Evolutionary conservation across 2,888 invertebrate genomes (phyloP).

Genomic region (Lycia hirtaria): DNA sequence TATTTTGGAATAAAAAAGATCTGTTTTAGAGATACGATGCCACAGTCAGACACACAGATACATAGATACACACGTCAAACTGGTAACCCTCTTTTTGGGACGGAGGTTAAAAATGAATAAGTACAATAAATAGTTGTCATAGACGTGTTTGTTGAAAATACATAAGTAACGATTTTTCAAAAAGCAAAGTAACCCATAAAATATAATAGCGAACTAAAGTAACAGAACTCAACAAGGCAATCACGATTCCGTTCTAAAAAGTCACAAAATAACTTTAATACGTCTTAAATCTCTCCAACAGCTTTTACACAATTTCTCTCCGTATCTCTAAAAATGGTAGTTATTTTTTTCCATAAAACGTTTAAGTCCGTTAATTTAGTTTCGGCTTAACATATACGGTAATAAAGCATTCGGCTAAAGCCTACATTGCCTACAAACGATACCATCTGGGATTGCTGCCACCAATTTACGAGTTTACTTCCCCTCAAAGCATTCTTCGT

Average conservation of each 20-base stretch:
- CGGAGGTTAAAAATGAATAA: too few species aligned
- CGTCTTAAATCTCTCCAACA: slow-evolving; percentile 24
- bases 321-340: slow-evolving; percentile 32
- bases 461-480: slow-evolving; percentile 74
- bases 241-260: slow-evolving; percentile 4
- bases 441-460: slow-evolving; percentile 70
- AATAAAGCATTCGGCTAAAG: slow-evolving; percentile 61
- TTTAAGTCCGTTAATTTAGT: slow-evolving; percentile 46
- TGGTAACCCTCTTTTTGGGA: too few species aligned
- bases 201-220: background rate
- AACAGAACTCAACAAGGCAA: background rate
- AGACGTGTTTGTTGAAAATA: too few species aligned
- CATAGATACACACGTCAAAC: too few species aligned
- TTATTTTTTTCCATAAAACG: slow-evolving; percentile 40
- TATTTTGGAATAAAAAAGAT: too few species aligned
- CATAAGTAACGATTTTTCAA: too few species aligned
- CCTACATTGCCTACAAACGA: slow-evolving; percentile 71
- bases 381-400: slow-evolving; percentile 47
- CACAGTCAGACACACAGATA: too few species aligned
- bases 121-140: too few species aligned
- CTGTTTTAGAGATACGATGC: too few species aligned
- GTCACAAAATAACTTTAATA: slow-evolving; percentile 23
- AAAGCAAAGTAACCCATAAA: too few species aligned
- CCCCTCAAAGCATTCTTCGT: slow-evolving; percentile 68
- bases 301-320: slow-evolving; percentile 29